These are phyloP conservation scores for Rhodophaea formosa DNA, from an alignment of 2,888 invertebrate genomes.

Conservation along the genomic window DNA sequence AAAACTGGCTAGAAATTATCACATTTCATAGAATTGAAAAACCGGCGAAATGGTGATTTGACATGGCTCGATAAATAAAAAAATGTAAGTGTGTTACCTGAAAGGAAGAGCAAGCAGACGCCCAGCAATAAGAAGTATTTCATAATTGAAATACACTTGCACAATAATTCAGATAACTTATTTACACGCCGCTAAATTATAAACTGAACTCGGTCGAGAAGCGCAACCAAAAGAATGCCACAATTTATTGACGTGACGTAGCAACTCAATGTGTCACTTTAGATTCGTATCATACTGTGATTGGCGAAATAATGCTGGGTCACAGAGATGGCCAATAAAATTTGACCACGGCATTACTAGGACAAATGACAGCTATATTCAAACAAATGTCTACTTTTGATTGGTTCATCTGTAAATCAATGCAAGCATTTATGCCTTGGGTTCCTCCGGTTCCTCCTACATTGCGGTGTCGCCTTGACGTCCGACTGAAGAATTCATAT, in stretches of 20 bases:
- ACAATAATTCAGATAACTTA: constrained; percentile 12
- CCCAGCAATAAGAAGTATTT: constrained; percentile 63
- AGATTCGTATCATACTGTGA: constrained; percentile 19
- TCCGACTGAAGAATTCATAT: too few relatives aligned
- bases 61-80: not conserved
- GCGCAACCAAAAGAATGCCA: not conserved
- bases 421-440: not conserved
- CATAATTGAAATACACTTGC: constrained; percentile 42
- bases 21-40: not conserved
- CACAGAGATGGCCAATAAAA: constrained; percentile 41
- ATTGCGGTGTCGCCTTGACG: too few relatives aligned
- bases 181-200: constrained; percentile 10
- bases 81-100: constrained; percentile 52
- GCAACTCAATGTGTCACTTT: constrained; percentile 10
- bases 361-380: constrained; percentile 52
- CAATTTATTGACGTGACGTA: not conserved
- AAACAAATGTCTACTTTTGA: constrained; percentile 63
- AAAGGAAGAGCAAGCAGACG: constrained; percentile 59
- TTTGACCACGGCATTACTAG: constrained; percentile 47
- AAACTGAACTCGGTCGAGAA: not conserved
- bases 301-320: not conserved
- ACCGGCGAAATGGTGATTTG: constrained; percentile 16
- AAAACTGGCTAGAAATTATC: not conserved
- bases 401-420: constrained; percentile 41
- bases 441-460: too few relatives aligned